These are phyloP conservation scores for Callyntrura guangdongensis DNA, from an alignment of 2,888 invertebrate species.

Conservation along the genomic window DNA sequence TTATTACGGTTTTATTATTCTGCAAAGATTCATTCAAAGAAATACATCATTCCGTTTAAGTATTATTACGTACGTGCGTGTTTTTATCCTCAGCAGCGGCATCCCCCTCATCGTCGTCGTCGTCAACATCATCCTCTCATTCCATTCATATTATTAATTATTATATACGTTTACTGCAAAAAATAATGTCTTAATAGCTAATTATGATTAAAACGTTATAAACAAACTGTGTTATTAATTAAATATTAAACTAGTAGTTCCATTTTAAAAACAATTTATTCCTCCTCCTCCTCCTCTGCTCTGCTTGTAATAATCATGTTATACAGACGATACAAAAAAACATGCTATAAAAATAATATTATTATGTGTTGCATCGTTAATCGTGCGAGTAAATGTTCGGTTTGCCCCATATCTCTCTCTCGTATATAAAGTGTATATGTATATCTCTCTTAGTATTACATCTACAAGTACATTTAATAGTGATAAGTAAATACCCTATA, in stretches of 20 bases:
- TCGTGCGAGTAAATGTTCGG: conserved; percentile 51
- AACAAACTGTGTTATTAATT: conserved; percentile 78
- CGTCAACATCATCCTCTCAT: conserved; percentile 60
- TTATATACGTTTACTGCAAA: not conserved
- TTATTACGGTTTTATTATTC: conserved; percentile 23
- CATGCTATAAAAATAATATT: conserved; percentile 6
- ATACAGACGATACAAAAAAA: conserved; percentile 52
- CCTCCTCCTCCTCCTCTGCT: conserved; percentile 13
- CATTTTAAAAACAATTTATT: conserved; percentile 14
- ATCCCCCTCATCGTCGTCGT: no score
- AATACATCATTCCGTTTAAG: conserved; percentile 77
- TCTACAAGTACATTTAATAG: not conserved
- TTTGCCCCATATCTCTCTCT: conserved; percentile 56
- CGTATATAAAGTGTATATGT: conserved; percentile 16
- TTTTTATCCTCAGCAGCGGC: conserved; percentile 47
- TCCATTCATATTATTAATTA: conserved; percentile 42
- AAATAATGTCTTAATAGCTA: conserved; percentile 35
- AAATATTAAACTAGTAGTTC: conserved; percentile 55
- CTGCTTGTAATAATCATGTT: conserved; percentile 46
- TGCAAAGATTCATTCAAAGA: conserved; percentile 47
- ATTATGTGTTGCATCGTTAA: not conserved
- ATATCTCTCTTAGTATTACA: conserved; percentile 21
- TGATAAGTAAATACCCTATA: not conserved
- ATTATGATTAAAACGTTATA: conserved; percentile 43
- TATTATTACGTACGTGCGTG: conserved; percentile 66